Conservation (phyloP, 1,140 invertebrate species). For the Cotesia chilonis region DNA sequence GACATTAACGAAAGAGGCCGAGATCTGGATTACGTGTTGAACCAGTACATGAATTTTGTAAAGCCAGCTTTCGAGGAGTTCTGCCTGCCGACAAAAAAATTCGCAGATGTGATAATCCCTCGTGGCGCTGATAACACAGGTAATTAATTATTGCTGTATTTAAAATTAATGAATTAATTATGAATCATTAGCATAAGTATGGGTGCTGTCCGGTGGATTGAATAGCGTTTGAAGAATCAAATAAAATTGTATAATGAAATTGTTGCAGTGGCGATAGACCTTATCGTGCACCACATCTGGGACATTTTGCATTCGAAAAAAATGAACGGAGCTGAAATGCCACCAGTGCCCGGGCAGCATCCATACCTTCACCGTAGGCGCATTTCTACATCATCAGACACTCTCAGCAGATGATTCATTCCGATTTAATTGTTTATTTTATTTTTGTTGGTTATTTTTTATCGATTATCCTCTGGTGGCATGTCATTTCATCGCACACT, state of each 20-base stretch:
- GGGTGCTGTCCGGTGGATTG: conserved; percentile 60
- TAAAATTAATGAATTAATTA: conserved; percentile 10
- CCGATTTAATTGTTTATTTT: conserved; percentile 23
- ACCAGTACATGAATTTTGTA: conserved; percentile 97
- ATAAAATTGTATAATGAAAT: conserved; percentile 38
- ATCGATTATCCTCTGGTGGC: background rate
- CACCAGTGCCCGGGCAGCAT: conserved; percentile 64
- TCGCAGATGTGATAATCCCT: conserved; percentile 99
- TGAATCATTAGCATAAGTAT: conserved; percentile 31
- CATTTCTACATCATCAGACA: conserved; percentile 64
- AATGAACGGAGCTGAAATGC: conserved; percentile 50
- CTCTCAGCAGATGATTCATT: conserved; percentile 66
- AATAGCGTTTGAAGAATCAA: conserved; percentile 38
- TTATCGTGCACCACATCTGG: conserved; percentile 98
- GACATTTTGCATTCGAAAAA: conserved; percentile 85
- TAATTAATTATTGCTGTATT: conserved; percentile 63
- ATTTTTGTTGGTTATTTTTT: background rate
- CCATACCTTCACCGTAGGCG: conserved; percentile 63
- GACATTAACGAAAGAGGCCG: conserved; percentile 94
- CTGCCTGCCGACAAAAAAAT: conserved; percentile 98
- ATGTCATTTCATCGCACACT: no score
- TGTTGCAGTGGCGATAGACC: conserved; percentile 97
- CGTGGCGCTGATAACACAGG: conserved; percentile 95
- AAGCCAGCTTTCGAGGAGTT: conserved; percentile 99
- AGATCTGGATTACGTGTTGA: conserved; percentile 92